phyloP scores from a whole-genome alignment of 1,140 invertebrate genomes.

The Eumaeus atala region DNA sequence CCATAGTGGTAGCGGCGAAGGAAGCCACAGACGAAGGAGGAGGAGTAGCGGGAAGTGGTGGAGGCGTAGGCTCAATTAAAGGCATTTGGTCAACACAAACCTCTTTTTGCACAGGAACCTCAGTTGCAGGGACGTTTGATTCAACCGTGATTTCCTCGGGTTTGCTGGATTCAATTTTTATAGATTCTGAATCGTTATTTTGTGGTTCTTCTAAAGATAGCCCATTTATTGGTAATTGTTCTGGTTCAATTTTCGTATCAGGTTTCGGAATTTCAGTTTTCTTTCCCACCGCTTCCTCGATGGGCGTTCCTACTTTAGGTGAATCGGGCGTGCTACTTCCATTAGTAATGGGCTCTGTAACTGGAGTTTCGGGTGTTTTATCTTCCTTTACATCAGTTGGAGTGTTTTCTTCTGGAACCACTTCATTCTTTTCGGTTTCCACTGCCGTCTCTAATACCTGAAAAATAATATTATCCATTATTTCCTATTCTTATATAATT shows the following conservation, averaged over 20 bases:
- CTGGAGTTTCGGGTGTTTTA: constrained; percentile 68
- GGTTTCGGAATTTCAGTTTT: constrained; percentile 36
- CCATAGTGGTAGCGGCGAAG: constrained; percentile 72
- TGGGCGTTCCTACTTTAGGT: constrained; percentile 49
- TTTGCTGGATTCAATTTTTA: constrained; percentile 48
- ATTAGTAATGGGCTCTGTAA: constrained; percentile 70
- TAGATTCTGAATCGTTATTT: constrained; percentile 36
- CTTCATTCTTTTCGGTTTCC: constrained; percentile 43
- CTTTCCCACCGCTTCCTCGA: constrained; percentile 32
- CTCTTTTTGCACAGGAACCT: constrained; percentile 67
- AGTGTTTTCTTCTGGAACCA: constrained; percentile 44
- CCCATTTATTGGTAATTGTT: constrained; percentile 61
- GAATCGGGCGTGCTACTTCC: constrained; percentile 66
- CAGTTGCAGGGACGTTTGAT: constrained; percentile 51
- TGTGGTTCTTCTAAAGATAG: constrained; percentile 59
- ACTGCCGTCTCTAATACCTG: constrained; percentile 51
- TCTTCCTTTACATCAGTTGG: constrained; percentile 53
- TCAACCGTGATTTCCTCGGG: constrained; percentile 45
- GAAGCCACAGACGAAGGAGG: constrained; percentile 72
- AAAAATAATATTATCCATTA: constrained; percentile 19
- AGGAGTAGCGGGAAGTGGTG: constrained; percentile 69
- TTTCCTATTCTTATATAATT: too few species aligned
- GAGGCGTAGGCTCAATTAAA: constrained; percentile 68
- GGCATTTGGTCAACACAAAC: constrained; percentile 72
- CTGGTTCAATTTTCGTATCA: constrained; percentile 46